Base-by-base conservation (phyloP, 2,888 invertebrate species). In the Drosophila affinis region DNA sequence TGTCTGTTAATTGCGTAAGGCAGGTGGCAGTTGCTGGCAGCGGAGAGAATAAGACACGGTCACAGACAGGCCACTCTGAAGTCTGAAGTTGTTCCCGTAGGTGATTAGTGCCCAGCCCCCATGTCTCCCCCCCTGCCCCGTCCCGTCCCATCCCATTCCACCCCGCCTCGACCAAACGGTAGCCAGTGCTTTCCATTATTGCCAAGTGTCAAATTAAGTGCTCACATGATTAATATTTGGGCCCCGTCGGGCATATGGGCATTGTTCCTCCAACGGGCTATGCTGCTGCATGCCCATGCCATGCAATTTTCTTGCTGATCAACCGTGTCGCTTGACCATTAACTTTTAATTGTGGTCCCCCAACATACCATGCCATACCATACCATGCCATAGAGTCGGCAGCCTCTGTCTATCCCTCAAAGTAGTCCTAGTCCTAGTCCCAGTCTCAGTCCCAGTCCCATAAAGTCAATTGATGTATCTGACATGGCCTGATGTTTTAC, bases 151-250 rank as follows among this genome's bases (percentile, higher is more conserved):
- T 24, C 24, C 4, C 24, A 24, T 24, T 0, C 24, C 24, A 5
- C 24, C 24, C 4, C 5, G 24, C 24, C 5, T 49, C 61, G 18
- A 27, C 45, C 44, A 18, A 45, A 67, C 76, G 72, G 78, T 76
- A 77, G 59, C 72, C 56, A 55, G 74, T 78, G 75, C 80, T 85
- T 85, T 87, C 81, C 86, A 85, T 83, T 86, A 86, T 85, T 78
- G 84, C 86, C 78, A 81, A 88, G 84, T 88, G 88, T 86, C 86
- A 86, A 86, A 83, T 86, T 80, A 86, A 88, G 81, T 88, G 86
- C 84, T 76, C 84, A 74, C 75, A 86, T 86, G 85, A 86, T 86
- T 86, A 83, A 86, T 86, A 81, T 76, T 78, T 74, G 65, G 64
- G 68, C 51, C 55, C 51, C 61, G 53, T 49, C 58, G 60, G 63